Conservation (phyloP, 2,797 vertebrate species). For the Falco naumanni region DNA sequence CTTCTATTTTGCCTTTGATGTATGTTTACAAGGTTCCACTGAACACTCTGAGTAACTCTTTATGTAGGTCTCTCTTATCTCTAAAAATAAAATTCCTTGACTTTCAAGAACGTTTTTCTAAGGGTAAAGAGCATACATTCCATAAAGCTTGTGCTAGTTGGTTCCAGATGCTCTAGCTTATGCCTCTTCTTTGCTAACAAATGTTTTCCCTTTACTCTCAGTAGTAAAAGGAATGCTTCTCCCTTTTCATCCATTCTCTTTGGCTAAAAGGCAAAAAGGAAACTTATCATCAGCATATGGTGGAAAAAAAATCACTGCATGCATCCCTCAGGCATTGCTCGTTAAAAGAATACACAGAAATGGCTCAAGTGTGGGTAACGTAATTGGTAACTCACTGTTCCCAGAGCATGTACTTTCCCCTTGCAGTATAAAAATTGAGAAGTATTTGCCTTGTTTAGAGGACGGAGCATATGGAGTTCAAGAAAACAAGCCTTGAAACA, state of each 20-base stretch:
- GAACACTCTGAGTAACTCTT: not conserved
- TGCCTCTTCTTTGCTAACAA: slow-evolving; percentile 11
- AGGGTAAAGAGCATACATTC: slow-evolving; percentile 3
- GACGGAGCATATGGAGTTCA: not conserved
- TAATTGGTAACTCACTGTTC: not conserved
- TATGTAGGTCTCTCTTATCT: not conserved
- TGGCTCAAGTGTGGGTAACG: not conserved
- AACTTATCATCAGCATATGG: slow-evolving; percentile 34
- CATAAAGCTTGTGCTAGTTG: slow-evolving; percentile 20
- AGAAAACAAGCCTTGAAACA: slow-evolving; percentile 6
- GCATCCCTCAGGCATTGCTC: slow-evolving; percentile 8
- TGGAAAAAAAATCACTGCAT: slow-evolving; percentile 20
- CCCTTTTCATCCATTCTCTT: slow-evolving; percentile 38
- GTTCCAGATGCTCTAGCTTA: slow-evolving; percentile 65
- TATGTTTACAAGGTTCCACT: not conserved
- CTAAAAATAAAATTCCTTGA: slow-evolving; percentile 6
- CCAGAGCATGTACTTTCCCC: not conserved
- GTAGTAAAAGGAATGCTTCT: slow-evolving; percentile 36
- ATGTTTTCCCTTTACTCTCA: slow-evolving; percentile 38
- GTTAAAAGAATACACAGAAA: slow-evolving; percentile 31
- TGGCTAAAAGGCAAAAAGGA: slow-evolving; percentile 34
- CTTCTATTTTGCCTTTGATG: not conserved
- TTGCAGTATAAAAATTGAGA: not conserved
- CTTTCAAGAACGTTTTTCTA: slow-evolving; percentile 22
- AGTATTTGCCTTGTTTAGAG: not conserved